phyloP scores from a whole-genome alignment of 1,140 invertebrate genomes.

The Drosophila mauritiana region DNA sequence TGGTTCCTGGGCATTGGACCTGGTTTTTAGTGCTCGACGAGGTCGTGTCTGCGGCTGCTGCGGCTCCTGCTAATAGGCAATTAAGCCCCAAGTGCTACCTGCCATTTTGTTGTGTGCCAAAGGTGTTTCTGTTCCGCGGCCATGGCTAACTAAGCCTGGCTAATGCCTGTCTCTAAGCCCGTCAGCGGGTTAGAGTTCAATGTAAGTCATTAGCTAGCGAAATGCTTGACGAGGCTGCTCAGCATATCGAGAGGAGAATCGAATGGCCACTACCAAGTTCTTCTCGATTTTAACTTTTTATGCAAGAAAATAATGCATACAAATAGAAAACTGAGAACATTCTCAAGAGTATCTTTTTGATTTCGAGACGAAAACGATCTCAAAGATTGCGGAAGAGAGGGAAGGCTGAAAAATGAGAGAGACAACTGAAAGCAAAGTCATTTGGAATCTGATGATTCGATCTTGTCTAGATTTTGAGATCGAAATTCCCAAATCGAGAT shows the following conservation, averaged over 20 bases:
- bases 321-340: too few species aligned
- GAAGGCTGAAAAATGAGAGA: too few species aligned
- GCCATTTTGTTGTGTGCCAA: constrained; percentile 66
- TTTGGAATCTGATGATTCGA: too few species aligned
- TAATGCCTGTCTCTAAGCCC: constrained; percentile 47
- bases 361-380: too few species aligned
- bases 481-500: too few species aligned
- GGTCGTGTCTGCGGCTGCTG: constrained; percentile 69
- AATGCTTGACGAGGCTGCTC: constrained; percentile 12
- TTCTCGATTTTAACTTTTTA: neutral
- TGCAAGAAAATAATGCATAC: neutral
- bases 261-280: neutral
- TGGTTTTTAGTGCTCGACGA: constrained; percentile 34
- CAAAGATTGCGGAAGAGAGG: too few species aligned
- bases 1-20: constrained; percentile 28
- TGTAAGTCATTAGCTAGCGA: constrained; percentile 44
- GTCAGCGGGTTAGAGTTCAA: constrained; percentile 59
- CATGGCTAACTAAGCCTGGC: constrained; percentile 44
- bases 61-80: constrained; percentile 79
- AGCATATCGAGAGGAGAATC: neutral
- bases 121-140: constrained; percentile 30
- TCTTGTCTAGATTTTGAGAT: too few species aligned
- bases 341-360: too few species aligned
- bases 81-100: constrained; percentile 75
- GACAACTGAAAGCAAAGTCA: too few species aligned